A percentile compares a stretch with the other conserved stretches of the same genome.
Conservation (phyloP, 2,888 invertebrate genomes). For the Plagodis pulveraria region DNA sequence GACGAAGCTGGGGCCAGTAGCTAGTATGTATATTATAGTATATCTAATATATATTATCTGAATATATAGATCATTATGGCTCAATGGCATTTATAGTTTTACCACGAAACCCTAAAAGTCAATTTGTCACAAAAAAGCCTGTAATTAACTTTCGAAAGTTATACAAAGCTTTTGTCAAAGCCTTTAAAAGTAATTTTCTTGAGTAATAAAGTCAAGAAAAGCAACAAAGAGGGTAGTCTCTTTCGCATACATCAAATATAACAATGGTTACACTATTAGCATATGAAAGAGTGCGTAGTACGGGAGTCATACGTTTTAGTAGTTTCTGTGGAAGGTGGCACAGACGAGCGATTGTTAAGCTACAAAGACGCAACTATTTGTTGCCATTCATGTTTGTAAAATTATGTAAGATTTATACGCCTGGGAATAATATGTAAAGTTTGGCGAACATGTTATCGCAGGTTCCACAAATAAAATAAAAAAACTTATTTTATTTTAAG, state of each 20-base stretch:
- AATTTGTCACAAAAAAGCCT: too few relatives aligned
- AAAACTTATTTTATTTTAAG: too few relatives aligned
- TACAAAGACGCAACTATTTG: not conserved
- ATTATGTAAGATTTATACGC: slow-evolving; percentile 2
- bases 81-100: too few relatives aligned
- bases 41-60: too few relatives aligned
- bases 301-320: slow-evolving; percentile 61
- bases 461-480: too few relatives aligned
- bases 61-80: too few relatives aligned
- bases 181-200: slow-evolving; percentile 13
- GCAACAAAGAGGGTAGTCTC: slow-evolving; percentile 17
- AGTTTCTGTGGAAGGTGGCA: slow-evolving; percentile 14
- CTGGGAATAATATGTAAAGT: too few relatives aligned
- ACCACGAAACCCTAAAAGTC: too few relatives aligned
- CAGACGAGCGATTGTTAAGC: slow-evolving; percentile 13
- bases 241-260: slow-evolving; percentile 40
- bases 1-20: too few relatives aligned
- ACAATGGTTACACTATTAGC: slow-evolving; percentile 68
- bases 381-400: not conserved
- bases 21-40: too few relatives aligned
- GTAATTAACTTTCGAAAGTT: too few relatives aligned
- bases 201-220: slow-evolving; percentile 23
- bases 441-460: too few relatives aligned
- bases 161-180: not conserved
- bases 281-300: slow-evolving; percentile 75